Percentiles rank a stretch among this genome's conserved stretches.
Evolutionary conservation across 2,797 vertebrate species (phyloP).

Genomic region (Platalea minor): DNA sequence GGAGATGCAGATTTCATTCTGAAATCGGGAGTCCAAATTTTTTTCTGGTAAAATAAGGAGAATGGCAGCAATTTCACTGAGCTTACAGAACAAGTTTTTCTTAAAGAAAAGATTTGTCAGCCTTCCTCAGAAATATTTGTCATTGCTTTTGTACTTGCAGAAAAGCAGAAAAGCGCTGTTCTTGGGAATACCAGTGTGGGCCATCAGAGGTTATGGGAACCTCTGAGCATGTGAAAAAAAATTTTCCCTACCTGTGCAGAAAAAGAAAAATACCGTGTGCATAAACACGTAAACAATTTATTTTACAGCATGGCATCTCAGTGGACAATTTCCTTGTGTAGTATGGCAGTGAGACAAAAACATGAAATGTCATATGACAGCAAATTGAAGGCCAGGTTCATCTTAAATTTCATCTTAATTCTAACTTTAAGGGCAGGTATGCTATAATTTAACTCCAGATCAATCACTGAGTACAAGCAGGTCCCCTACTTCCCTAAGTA

Average conservation of each 20-base stretch:
- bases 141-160: not conserved
- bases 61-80: not conserved
- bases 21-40: not conserved
- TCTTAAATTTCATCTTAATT: not conserved
- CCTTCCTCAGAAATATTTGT: not conserved
- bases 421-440: too few relatives aligned
- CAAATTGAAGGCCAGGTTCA: not conserved
- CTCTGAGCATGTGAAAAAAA: not conserved
- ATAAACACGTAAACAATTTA: not conserved
- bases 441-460: not conserved
- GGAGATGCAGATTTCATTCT: not conserved
- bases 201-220: not conserved
- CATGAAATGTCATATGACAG: not conserved
- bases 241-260: not conserved
- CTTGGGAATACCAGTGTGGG: not conserved
- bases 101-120: not conserved
- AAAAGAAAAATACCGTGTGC: not conserved
- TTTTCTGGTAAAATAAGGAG: not conserved
- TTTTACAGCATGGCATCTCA: not conserved
- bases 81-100: not conserved
- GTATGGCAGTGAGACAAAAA: not conserved
- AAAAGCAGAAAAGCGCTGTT: not conserved
- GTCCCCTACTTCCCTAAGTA: not conserved
- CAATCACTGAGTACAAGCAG: not conserved
- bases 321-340: not conserved